phyloP scores from a whole-genome alignment of 2,797 vertebrate species.

The Betta splendens region DNA sequence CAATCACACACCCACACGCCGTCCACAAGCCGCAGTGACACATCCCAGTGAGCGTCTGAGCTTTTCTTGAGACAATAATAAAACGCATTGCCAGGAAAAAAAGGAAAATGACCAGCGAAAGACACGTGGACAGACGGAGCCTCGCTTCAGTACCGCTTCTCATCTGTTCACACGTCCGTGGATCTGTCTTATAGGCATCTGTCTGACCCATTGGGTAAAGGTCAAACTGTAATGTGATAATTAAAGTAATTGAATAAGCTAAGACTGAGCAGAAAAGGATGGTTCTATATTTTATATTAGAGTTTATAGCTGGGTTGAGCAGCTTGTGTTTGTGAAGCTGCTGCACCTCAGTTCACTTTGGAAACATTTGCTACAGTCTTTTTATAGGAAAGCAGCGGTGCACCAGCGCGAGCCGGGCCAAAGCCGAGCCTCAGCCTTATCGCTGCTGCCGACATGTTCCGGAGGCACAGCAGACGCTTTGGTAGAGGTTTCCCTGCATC shows the following conservation, averaged over 20 bases:
- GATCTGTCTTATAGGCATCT: background rate
- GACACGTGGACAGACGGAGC: slow-evolving; percentile 49
- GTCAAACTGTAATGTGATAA: too few relatives aligned
- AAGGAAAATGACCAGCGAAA: slow-evolving; percentile 46
- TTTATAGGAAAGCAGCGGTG: background rate
- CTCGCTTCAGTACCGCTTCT: slow-evolving; percentile 2
- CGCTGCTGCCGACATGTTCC: slow-evolving; percentile 58
- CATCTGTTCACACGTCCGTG: background rate
- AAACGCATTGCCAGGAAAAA: slow-evolving; percentile 61
- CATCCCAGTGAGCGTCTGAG: slow-evolving; percentile 56
- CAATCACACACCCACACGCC: slow-evolving; percentile 8
- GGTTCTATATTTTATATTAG: too few relatives aligned
- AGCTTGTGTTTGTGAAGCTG: too few relatives aligned
- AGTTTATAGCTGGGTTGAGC: too few relatives aligned
- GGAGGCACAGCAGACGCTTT: slow-evolving; percentile 56
- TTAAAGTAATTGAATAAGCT: too few relatives aligned
- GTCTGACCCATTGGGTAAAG: slow-evolving; percentile 33
- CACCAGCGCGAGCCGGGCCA: slow-evolving; percentile 21
- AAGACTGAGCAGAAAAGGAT: too few relatives aligned
- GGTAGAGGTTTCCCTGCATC: slow-evolving; percentile 69
- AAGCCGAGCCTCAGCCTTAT: slow-evolving; percentile 51
- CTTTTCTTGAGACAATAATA: slow-evolving; percentile 70
- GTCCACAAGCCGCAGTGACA: slow-evolving; percentile 54
- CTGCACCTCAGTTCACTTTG: background rate
- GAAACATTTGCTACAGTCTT: background rate